phyloP scores from a whole-genome alignment of 1,140 invertebrate genomes.

The Pachypsylla venusta region DNA sequence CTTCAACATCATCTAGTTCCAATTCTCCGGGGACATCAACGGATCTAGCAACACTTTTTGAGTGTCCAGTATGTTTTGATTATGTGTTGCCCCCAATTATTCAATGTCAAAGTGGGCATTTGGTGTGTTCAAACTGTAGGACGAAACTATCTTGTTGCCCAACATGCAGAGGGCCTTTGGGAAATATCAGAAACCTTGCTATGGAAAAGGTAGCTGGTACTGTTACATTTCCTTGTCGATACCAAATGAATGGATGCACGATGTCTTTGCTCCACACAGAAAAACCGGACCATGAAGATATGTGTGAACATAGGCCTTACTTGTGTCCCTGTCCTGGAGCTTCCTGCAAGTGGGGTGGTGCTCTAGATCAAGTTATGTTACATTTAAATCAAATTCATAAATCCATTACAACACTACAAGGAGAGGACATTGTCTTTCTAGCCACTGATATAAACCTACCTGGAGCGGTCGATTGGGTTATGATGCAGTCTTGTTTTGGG shows the following conservation, averaged over 20 bases:
- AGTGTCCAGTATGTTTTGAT: constrained; percentile 99
- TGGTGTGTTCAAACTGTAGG: constrained; percentile 87
- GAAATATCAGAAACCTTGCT: constrained; percentile 90
- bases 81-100: constrained; percentile 94
- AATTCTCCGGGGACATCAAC: constrained; percentile 36
- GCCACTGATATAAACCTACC: constrained; percentile 99
- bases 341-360: constrained; percentile 97
- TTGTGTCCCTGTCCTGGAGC: constrained; percentile 96
- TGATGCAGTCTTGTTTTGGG: constrained; percentile 99
- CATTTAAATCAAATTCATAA: constrained; percentile 96
- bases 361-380: constrained; percentile 89
- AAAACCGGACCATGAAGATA: constrained; percentile 96
- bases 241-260: constrained; percentile 87
- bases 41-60: constrained; percentile 88
- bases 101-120: constrained; percentile 74
- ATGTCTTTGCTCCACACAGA: constrained; percentile 87
- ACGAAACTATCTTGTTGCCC: constrained; percentile 94
- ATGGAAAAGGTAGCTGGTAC: constrained; percentile 99
- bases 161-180: constrained; percentile 88
- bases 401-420: constrained; percentile 93
- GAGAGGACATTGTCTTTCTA: constrained; percentile 97
- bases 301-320: constrained; percentile 94
- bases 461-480: constrained; percentile 99
- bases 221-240: constrained; percentile 97
- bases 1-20: too few species aligned